Base-by-base conservation (phyloP, 2,888 invertebrate species). In the Nycteola revayana region DNA sequence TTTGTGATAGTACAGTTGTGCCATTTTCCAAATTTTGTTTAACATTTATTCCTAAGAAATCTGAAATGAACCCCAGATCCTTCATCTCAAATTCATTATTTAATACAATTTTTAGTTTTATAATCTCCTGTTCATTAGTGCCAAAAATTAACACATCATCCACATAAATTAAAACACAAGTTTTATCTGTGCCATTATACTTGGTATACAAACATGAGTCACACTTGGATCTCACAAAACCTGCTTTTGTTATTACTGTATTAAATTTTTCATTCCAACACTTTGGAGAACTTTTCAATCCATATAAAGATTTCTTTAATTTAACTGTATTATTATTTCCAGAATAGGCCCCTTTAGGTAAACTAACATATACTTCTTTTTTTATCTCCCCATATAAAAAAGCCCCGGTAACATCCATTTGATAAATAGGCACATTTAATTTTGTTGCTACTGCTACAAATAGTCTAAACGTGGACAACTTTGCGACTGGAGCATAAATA, bases 21-120 rank as follows among this genome's bases (percentile, higher is more conserved):
- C 42, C 36, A 9, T 2, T 39, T 27, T 44, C 17, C 14, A 46
- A 37, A 40, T 50, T 30, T 28, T 44, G 46, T 14, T 38, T 42
- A 3, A 49, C 33, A 40, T 37, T 32, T 25, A 36, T 44, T 5
- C 44, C 39, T 24, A 44, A 21, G 22, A 38, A 49, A 6, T 43
- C 11, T 21, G 35, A 37, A 3, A 36, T 23, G 7, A 38, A 25
- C 1, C 46, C 42, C 9, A 38, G 5, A 9, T 39, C 38, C 21
- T 40, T 36, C 44, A 40, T 39, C 31, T 36, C 22, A 36, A 44
- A 44, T 28, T 39, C 22, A 18, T 27, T 26, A 24, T 23, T 27
- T 10, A 35, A 30, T 1, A 10, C 10, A 22, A 1, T 7, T 11
- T 29, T 38, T 9, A 38, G n/a, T 10, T 32, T 7, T 9, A 3